These are phyloP conservation scores for Drosophila birchii DNA, from an alignment of 2,888 invertebrate genomes.

Conservation along the genomic window DNA sequence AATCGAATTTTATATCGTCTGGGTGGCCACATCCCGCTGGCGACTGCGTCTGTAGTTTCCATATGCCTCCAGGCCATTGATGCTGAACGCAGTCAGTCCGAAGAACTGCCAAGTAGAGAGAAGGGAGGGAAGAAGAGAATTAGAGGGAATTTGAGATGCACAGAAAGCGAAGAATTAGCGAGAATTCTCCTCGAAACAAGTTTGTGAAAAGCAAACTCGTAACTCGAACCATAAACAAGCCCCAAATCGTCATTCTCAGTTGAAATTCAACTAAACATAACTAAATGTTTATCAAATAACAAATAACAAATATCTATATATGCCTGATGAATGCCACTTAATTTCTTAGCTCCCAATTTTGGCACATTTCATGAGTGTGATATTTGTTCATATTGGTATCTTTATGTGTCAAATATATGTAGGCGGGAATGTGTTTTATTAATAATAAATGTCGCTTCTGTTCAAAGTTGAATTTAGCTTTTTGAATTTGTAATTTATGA, in stretches of 20 bases:
- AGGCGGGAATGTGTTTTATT: neutral
- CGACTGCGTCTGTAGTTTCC: slow-evolving; percentile 61
- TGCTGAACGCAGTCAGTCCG: slow-evolving; percentile 61
- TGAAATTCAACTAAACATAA: neutral
- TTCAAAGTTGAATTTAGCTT: neutral
- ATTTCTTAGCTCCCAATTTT: neutral
- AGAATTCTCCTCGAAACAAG: neutral
- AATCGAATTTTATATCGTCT: slow-evolving; percentile 48
- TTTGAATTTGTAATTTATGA: neutral
- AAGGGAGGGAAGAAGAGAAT: neutral
- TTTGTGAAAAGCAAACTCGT: neutral
- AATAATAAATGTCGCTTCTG: slow-evolving; percentile 5
- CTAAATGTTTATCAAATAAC: slow-evolving; percentile 1
- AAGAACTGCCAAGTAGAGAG: slow-evolving; percentile 56
- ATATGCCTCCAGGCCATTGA: slow-evolving; percentile 67
- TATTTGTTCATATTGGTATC: neutral
- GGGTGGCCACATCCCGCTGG: slow-evolving; percentile 64
- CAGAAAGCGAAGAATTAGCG: neutral
- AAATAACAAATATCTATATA: neutral
- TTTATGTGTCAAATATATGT: neutral
- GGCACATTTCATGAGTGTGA: neutral
- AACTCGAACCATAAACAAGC: neutral
- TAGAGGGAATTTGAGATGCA: neutral
- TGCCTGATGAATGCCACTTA: neutral
- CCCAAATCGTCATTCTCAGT: neutral